Evolutionary conservation across 2,113 vertebrate species (phyloP), one percentile per base, ranked within the genome.

Genomic region (Upupa epops): DNA sequence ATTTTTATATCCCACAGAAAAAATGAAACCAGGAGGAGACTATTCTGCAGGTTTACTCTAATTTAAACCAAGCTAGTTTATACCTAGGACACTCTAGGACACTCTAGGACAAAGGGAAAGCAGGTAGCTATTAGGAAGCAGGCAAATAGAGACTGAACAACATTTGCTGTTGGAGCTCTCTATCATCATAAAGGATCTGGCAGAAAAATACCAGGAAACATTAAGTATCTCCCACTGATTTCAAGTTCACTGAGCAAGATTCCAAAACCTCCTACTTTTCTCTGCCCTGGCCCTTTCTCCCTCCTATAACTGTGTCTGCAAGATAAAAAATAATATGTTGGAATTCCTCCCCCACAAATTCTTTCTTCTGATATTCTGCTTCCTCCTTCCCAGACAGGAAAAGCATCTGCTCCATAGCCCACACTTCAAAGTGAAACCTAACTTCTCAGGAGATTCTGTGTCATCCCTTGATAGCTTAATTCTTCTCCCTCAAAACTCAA

Each of bases 291-390:
- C 3, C 40, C 49, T 40, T 80, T 80, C 15, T 5, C 31, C 31
- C 36, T 37, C 75, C 73, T 52, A 26, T 40, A 68, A 52, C 24
- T 17, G 7, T 65, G 61, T 71, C 26, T 75, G 22, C 29, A 80
- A 63, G 49, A 71, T 40, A 76, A 65, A 85, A 86, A 68, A 74
- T 6, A 5, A 4, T 75, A 55, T 51, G 69, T 13, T 90, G 55
- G 70, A 89, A 94, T 82, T 88, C 70, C 42, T 88, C 70, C 86
- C 88, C 69, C 34, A 83, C 40, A 74, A 46, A 93, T 92, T 81
- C 85, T 51, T 90, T 85, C 54, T 80, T 29, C 64, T 54, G 49
- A 45, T 74, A 19, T 83, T 80, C 36, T 72, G 19, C 63, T 66
- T 83, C 90, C 64, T 66, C 42, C n/a, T 83, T 84, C 83, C 52